Base-by-base conservation (phyloP, 2,888 invertebrate genomes). In the Synergus umbraculus region DNA sequence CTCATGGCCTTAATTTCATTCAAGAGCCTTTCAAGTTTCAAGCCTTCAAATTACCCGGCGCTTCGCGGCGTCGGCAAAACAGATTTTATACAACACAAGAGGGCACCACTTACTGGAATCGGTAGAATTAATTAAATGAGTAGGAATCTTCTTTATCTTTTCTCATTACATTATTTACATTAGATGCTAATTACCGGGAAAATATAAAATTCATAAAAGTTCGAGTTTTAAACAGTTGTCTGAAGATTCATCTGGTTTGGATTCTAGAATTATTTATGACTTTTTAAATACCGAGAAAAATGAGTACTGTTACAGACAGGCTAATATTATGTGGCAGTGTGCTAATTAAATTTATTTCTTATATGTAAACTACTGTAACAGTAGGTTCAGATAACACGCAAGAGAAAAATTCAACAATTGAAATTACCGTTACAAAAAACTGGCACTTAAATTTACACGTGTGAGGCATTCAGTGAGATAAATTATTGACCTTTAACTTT, bases 371-470 rank as follows among this genome's bases (percentile, higher is more conserved):
- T 8, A 3, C n/a, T 29, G 18, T 69, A 69, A 69, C 69, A 69
- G 69, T 46, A 67, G 49, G 49, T 58, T 46, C 49, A 69, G 46
- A 65, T 49, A 15, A 37, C n/a, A 69, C 15, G 69, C 15, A n/a
- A 49, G 69, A 69, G 54, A 73, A 73, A 49, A 54, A 73, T 1
- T 37, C 2, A 54, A 54, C 54, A 73, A 73, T 37, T 54, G 54
- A 73, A 73, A 69, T 49, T 73, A 73, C 54, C 37, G 73, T 73
- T 73, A 54, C 29, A n/a, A 37, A 54, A 73, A 73, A 73, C 37
- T 73, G 49, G 54, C 29, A 37, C n/a, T 54, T 4, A 60, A 22
- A 10, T n/a, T 41, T 22, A 67, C 18, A 67, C 22, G 18, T 5
- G 10, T 44, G 18, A 67, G 13, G 22, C 22, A 60, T 12, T 43